These are phyloP conservation scores for Allacma fusca DNA, from an alignment of 2,888 invertebrate genomes.

Conservation along the genomic window DNA sequence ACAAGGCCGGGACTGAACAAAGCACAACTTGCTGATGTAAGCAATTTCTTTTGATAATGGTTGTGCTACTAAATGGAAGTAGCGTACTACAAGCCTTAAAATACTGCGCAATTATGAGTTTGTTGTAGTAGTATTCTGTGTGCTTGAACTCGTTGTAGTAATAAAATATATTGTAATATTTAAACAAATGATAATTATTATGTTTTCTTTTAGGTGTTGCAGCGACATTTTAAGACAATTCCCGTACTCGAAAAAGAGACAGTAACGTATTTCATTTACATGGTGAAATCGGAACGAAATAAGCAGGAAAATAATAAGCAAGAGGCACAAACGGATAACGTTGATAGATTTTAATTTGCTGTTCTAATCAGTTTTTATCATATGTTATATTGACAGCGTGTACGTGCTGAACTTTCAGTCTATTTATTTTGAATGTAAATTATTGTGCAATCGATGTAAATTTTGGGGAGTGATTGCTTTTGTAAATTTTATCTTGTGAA, in stretches of 20 bases:
- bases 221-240: slow-evolving; percentile 94
- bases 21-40: slow-evolving; percentile 94
- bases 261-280: slow-evolving; percentile 93
- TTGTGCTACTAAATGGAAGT: no score
- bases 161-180: no score
- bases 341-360: slow-evolving; percentile 20
- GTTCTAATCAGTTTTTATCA: neutral
- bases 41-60: slow-evolving; percentile 63
- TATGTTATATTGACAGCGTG: neutral
- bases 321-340: slow-evolving; percentile 45
- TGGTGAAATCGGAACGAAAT: slow-evolving; percentile 91
- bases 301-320: slow-evolving; percentile 78
- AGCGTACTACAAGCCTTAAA: no score
- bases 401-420: neutral
- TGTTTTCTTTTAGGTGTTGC: slow-evolving; percentile 77
- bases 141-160: no score
- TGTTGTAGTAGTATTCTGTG: no score
- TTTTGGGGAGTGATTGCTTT: no score
- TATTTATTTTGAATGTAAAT: neutral
- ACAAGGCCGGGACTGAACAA: slow-evolving; percentile 93
- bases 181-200: slow-evolving; percentile 43
- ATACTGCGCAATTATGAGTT: no score
- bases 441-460: neutral
- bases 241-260: slow-evolving; percentile 95
- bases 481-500: no score